These are phyloP conservation scores for Sylvilagus floridanus DNA, from an alignment of 2,797 vertebrate species.

Conservation along the genomic window DNA sequence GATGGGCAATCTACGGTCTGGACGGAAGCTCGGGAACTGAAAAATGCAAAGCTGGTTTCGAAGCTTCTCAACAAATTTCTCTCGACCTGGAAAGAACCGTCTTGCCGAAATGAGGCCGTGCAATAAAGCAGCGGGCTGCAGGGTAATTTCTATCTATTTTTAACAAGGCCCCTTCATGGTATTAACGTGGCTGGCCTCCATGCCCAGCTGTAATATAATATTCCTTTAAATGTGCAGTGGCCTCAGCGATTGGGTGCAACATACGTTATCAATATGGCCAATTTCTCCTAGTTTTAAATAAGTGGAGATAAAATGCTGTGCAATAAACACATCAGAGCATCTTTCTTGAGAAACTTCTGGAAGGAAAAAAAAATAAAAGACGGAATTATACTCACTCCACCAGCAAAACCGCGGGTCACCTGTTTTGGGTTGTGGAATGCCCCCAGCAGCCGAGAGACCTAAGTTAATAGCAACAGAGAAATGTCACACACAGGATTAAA, in stretches of 20 bases:
- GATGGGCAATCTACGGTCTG: conserved; percentile 54
- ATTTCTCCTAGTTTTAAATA: conserved; percentile 62
- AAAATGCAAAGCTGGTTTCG: conserved; percentile 79
- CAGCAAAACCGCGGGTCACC: conserved; percentile 91
- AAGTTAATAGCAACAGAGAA: conserved; percentile 74
- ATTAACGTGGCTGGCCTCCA: conserved; percentile 8
- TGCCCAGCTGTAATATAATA: conserved; percentile 45
- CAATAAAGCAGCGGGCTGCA: conserved; percentile 43
- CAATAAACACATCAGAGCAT: conserved; percentile 58
- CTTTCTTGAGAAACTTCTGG: conserved; percentile 89
- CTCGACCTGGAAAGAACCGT: conserved; percentile 3
- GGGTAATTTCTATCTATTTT: conserved; percentile 70
- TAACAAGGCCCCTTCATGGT: conserved; percentile 60
- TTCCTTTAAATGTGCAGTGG: conserved; percentile 19
- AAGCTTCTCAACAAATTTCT: conserved; percentile 88
- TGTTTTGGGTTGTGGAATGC: conserved; percentile 90
- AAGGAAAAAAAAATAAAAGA: conserved; percentile 83
- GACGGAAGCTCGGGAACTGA: conserved; percentile 79
- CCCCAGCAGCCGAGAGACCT: conserved; percentile 93
- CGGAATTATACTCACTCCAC: conserved; percentile 92
- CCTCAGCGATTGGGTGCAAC: conserved; percentile 1
- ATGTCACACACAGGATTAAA: conserved; percentile 19
- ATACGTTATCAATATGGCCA: neutral
- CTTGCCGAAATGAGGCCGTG: conserved; percentile 50
- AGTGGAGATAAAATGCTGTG: conserved; percentile 22